A percentile compares a stretch with the other conserved stretches of the same genome.
Evolutionary conservation across 2,113 vertebrate species (phyloP).

Genomic region (Pygathrix nemaeus): DNA sequence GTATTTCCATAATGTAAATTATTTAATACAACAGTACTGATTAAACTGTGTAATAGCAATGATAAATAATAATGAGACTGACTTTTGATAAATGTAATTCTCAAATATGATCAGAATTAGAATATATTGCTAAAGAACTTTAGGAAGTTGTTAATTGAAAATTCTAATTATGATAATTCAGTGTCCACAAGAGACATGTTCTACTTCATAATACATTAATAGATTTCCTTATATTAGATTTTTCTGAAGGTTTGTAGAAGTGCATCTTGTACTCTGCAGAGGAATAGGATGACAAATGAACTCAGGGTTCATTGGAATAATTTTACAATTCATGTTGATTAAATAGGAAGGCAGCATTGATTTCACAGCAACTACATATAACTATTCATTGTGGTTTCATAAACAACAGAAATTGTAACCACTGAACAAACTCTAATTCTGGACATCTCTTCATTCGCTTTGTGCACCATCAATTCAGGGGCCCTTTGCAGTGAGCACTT

Average conservation of each 20-base stretch:
- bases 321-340: neutral
- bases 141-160: neutral
- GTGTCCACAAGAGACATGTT: no score
- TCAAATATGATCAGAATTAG: neutral
- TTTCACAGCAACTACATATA: neutral
- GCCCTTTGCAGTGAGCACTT: no score
- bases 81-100: neutral
- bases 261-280: neutral
- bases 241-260: neutral
- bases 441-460: neutral
- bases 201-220: neutral
- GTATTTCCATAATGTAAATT: neutral
- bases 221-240: neutral
- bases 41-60: neutral
- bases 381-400: neutral
- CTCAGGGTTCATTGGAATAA: neutral
- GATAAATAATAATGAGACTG: neutral
- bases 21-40: neutral
- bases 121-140: neutral
- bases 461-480: neutral
- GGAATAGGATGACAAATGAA: neutral
- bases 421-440: neutral
- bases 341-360: neutral
- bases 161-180: neutral
- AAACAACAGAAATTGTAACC: neutral